phyloP scores from a whole-genome alignment of 2,797 vertebrate species.

The Rhodeus uyekii region DNA sequence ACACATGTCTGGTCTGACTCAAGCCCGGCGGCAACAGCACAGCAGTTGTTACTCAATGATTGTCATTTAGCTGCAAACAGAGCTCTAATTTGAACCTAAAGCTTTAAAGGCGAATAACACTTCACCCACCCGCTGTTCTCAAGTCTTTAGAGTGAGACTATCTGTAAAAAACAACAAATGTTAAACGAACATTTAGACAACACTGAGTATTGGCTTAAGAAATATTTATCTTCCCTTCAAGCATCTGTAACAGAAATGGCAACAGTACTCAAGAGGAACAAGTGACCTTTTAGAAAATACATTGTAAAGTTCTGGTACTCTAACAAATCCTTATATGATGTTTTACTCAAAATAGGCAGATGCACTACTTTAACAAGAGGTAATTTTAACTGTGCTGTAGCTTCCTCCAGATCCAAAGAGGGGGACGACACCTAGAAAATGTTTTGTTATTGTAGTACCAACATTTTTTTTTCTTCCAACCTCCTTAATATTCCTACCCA shows the following conservation, averaged over 20 bases:
- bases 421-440: not conserved
- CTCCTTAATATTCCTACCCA: not conserved
- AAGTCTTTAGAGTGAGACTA: not conserved
- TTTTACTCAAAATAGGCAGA: conserved; percentile 1
- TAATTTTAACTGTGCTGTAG: not conserved
- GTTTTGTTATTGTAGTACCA: not conserved
- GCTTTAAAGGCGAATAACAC: not conserved
- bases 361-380: not conserved
- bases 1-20: not conserved
- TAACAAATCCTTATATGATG: conserved; percentile 14
- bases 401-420: not conserved
- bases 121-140: not conserved
- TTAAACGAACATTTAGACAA: not conserved
- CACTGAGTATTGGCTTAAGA: not conserved
- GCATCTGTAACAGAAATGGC: conserved; percentile 24
- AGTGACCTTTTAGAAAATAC: conserved; percentile 35
- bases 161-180: not conserved
- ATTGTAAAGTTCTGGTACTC: not conserved
- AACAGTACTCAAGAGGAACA: conserved; percentile 22
- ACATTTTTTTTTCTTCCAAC: not conserved
- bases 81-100: conserved; percentile 14
- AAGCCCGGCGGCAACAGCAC: not conserved
- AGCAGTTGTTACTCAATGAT: conserved; percentile 15
- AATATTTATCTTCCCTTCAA: not conserved
- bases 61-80: conserved; percentile 1